A percentile compares a stretch with the other conserved stretches of the same genome.
Evolutionary conservation across 2,113 vertebrate species (phyloP).

Genomic region (Melanostigma gelatinosum): DNA sequence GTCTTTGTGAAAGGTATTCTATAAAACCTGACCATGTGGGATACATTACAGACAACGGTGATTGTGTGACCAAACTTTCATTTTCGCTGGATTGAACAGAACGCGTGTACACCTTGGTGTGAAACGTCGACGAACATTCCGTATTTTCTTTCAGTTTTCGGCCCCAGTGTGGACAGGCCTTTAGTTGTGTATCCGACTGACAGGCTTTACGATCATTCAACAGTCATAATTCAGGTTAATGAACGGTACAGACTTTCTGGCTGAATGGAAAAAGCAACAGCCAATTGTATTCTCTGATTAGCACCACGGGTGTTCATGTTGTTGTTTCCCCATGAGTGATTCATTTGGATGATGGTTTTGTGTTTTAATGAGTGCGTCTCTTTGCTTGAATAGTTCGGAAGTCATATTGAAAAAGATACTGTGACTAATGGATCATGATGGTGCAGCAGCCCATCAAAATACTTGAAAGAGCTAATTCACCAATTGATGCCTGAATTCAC

Average conservation of each 20-base stretch:
- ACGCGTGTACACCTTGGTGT: too few species aligned
- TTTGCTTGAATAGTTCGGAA: background rate
- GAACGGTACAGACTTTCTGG: background rate
- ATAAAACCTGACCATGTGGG: background rate
- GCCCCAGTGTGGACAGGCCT: background rate
- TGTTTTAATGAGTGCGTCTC: background rate
- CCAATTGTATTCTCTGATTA: background rate
- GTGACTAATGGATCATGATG: background rate
- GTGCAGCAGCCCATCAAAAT: background rate
- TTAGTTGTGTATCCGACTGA: background rate
- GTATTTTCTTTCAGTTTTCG: too few species aligned
- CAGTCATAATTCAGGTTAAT: constrained; percentile 6
- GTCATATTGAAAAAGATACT: background rate
- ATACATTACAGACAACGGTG: background rate
- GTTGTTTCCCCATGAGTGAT: background rate
- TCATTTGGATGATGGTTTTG: background rate
- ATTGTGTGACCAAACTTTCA: too few species aligned
- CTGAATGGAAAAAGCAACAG: background rate
- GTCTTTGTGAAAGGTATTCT: background rate
- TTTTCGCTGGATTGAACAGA: too few species aligned
- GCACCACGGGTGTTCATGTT: background rate
- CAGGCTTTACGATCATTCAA: background rate
- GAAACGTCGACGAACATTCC: too few species aligned
- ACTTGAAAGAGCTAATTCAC: background rate
- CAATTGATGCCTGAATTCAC: background rate